phyloP scores from a whole-genome alignment of 2,113 vertebrate species.

The Oenanthe oenanthe region DNA sequence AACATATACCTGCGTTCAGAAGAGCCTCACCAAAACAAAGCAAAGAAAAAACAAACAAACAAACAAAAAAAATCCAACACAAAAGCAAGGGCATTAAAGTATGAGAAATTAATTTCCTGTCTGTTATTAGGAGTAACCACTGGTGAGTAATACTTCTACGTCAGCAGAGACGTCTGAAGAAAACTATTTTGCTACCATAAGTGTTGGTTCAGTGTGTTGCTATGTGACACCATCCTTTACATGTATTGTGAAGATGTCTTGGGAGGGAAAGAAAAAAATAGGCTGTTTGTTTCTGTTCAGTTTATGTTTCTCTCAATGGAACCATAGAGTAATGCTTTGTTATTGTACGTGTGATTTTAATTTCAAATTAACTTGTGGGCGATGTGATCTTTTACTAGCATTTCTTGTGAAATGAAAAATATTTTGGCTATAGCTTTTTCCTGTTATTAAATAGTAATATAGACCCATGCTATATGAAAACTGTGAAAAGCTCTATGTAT shows the following conservation, averaged over 20 bases:
- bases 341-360: background rate
- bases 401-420: background rate
- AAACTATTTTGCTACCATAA: background rate
- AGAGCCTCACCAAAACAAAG: background rate
- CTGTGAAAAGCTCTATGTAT: background rate
- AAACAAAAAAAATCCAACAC: background rate
- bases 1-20: background rate
- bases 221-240: background rate
- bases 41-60: background rate
- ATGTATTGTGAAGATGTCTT: rapidly evolving
- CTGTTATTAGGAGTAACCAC: background rate
- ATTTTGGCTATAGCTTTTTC: background rate
- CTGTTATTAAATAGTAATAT: background rate
- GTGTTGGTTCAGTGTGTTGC: background rate
- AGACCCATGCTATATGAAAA: background rate
- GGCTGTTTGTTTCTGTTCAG: background rate
- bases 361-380: background rate
- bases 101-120: background rate
- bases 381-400: background rate
- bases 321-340: background rate
- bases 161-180: constrained; percentile 8
- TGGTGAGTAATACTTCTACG: background rate
- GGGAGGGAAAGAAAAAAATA: background rate
- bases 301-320: background rate
- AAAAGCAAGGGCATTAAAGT: background rate